Conservation (phyloP, 2,797 vertebrate genomes). For the Mormyrops attenuatus region DNA sequence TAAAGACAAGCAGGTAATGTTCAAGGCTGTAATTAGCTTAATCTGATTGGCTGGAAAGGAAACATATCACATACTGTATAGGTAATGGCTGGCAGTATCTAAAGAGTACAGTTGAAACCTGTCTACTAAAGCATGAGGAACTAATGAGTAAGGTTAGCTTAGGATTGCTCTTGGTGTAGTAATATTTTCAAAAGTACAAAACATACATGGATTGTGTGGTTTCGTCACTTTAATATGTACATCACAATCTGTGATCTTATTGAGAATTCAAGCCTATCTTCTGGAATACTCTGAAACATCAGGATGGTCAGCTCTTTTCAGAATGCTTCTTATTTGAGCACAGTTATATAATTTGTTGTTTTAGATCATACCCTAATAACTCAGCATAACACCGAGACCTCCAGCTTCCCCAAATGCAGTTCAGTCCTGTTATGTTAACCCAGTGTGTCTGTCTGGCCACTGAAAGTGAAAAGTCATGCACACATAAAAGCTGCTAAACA, state of each 20-base stretch:
- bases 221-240: background rate
- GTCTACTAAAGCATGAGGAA: background rate
- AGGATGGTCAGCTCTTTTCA: background rate
- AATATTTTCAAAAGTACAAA: background rate
- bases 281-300: background rate
- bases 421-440: background rate
- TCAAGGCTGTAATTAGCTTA: background rate
- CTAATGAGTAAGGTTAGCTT: background rate
- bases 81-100: background rate
- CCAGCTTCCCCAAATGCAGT: background rate
- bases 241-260: background rate
- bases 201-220: background rate
- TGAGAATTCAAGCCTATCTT: background rate
- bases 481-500: background rate
- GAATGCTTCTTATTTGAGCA: background rate
- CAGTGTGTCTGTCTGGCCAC: background rate
- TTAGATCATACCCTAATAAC: background rate
- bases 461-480: background rate
- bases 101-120: background rate
- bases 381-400: background rate
- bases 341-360: background rate
- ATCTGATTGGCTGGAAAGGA: background rate
- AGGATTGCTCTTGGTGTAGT: background rate
- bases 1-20: background rate
- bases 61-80: background rate